These are phyloP conservation scores for Notodonta ziczac DNA, from an alignment of 2,888 invertebrate genomes.

Conservation along the genomic window DNA sequence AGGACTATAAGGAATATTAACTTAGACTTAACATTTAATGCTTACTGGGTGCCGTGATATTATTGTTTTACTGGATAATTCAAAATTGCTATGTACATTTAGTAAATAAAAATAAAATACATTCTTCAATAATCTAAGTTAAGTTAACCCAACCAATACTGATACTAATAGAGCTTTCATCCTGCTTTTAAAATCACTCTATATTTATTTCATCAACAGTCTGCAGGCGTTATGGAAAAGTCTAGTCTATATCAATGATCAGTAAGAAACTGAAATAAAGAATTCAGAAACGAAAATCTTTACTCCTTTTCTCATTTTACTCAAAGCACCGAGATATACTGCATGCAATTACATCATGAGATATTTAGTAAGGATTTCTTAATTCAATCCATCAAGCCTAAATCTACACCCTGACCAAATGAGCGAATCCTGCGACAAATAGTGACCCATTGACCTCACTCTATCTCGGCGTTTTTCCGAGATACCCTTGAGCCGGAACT, in stretches of 20 bases:
- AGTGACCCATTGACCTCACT: conserved; percentile 43
- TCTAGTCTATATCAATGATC: no score
- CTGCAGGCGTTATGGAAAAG: not conserved
- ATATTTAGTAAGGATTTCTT: conserved; percentile 30
- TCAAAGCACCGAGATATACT: not conserved
- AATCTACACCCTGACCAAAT: conserved; percentile 43
- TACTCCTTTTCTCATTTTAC: no score
- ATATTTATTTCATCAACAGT: not conserved
- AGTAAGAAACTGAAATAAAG: no score
- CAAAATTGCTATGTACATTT: no score
- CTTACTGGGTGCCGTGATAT: not conserved
- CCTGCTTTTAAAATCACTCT: no score
- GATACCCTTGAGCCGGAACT: conserved; percentile 36
- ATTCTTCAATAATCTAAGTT: no score
- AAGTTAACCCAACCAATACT: no score
- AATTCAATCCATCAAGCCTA: conserved; percentile 45
- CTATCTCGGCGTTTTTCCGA: conserved; percentile 39
- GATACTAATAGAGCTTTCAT: no score
- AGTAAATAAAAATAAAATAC: no score
- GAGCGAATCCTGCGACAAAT: conserved; percentile 39
- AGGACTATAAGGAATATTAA: not conserved
- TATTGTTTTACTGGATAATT: not conserved
- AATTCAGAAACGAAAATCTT: no score
- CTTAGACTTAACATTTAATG: not conserved
- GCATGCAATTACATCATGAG: conserved; percentile 14